These are phyloP conservation scores for Notolabrus celidotus DNA, from an alignment of 2,797 vertebrate species.

Conservation along the genomic window DNA sequence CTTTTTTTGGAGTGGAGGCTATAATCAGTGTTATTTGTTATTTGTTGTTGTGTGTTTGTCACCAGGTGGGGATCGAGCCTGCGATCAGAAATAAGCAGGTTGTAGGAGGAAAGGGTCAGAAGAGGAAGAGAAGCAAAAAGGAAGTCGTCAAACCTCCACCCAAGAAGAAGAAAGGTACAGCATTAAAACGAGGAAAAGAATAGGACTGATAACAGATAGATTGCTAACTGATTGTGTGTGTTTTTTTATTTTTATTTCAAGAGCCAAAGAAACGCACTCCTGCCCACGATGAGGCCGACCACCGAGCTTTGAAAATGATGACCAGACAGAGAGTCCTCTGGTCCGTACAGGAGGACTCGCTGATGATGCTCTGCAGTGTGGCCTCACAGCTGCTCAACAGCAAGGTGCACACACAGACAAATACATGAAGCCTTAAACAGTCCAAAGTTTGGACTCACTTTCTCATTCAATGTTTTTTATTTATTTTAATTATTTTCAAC, in stretches of 20 bases:
- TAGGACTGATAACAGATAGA: background rate
- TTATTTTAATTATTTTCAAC: no score
- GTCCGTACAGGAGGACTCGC: slow-evolving; percentile 92
- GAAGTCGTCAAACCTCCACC: slow-evolving; percentile 79
- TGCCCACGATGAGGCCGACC: slow-evolving; percentile 92
- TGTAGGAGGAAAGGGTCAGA: slow-evolving; percentile 90
- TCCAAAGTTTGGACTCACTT: no score
- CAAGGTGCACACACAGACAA: slow-evolving; percentile 83
- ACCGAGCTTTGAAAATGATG: slow-evolving; percentile 92
- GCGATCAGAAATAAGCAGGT: slow-evolving; percentile 85
- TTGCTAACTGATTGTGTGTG: background rate
- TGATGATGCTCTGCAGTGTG: slow-evolving; percentile 94
- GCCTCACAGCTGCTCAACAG: slow-evolving; percentile 93
- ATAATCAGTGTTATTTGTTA: background rate
- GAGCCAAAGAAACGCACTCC: slow-evolving; percentile 66
- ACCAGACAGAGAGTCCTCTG: slow-evolving; percentile 93
- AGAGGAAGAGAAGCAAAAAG: slow-evolving; percentile 88
- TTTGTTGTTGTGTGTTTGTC: slow-evolving; percentile 47
- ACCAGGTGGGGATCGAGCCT: slow-evolving; percentile 83
- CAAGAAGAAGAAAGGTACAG: slow-evolving; percentile 88
- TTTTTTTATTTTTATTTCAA: slow-evolving; percentile 33
- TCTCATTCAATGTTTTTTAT: no score
- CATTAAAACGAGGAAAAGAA: rapidly evolving
- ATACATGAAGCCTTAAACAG: no score
- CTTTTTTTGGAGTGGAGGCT: background rate